Percentiles rank a stretch among this genome's conserved stretches.
Evolutionary conservation across 2,797 vertebrate genomes (phyloP).

Genomic region (Gallirallus australis): DNA sequence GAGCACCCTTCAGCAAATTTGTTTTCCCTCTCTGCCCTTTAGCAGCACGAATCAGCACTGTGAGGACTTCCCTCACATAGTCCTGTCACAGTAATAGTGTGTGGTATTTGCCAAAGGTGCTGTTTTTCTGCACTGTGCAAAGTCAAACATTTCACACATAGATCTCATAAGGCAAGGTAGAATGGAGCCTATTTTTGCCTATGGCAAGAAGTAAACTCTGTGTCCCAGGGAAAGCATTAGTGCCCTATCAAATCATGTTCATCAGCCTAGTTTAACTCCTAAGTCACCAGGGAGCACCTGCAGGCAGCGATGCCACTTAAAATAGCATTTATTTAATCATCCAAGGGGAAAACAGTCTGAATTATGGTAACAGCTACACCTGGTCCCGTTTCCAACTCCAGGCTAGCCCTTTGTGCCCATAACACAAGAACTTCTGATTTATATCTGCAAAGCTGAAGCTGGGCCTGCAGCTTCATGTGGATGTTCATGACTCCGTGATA

Average conservation of each 20-base stretch:
- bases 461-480: neutral
- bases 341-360: neutral
- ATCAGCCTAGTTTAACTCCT: neutral
- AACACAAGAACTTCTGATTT: neutral
- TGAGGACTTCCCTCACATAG: neutral
- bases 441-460: neutral
- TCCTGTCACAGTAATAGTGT: neutral
- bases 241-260: rapidly evolving
- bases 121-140: neutral
- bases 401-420: neutral
- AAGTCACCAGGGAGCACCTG: neutral
- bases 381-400: neutral
- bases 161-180: rapidly evolving
- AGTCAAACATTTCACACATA: neutral
- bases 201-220: no score
- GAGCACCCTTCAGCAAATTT: neutral
- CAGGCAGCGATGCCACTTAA: no score
- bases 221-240: neutral
- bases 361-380: neutral
- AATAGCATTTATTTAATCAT: neutral
- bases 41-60: neutral
- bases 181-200: neutral
- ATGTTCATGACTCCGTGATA: no score
- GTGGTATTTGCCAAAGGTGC: neutral
- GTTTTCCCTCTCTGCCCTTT: neutral